Conservation (phyloP, 1,140 invertebrate species). For the Tribolium madens region DNA sequence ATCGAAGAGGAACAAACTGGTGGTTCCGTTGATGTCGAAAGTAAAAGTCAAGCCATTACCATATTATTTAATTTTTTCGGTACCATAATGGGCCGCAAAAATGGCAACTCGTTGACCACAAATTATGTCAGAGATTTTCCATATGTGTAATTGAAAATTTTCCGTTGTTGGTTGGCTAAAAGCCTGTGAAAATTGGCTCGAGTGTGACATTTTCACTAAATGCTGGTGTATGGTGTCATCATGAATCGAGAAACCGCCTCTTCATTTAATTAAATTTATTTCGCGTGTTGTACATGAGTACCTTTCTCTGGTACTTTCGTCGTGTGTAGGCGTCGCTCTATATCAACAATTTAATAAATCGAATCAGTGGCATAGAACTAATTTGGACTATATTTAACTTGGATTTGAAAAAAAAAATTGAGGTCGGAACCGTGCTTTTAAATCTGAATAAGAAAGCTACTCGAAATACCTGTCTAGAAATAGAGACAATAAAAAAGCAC, state of each 20-base stretch:
- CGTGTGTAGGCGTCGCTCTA: conserved; percentile 10
- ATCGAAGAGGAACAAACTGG: neutral
- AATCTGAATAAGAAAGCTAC: conserved; percentile 3
- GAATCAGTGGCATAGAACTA: conserved; percentile 19
- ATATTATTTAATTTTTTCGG: conserved; percentile 2
- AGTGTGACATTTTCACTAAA: no score
- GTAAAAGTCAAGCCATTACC: neutral
- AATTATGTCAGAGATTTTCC: neutral
- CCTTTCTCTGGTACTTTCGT: conserved; percentile 30
- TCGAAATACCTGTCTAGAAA: conserved; percentile 9
- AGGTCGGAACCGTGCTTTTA: conserved; percentile 18
- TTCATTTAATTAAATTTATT: neutral
- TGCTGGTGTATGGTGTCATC: no score
- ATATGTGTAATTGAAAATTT: neutral
- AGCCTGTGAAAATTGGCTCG: no score
- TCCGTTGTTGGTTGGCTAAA: no score
- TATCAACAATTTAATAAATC: conserved; percentile 25
- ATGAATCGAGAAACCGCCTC: no score
- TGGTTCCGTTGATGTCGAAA: conserved; percentile 6
- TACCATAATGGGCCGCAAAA: neutral
- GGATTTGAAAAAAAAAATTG: conserved; percentile 17
- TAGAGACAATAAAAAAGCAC: neutral
- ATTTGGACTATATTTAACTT: conserved; percentile 15
- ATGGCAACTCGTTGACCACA: neutral
- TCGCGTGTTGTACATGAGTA: conserved; percentile 3